Evolutionary conservation across 2,797 vertebrate genomes (phyloP).

Genomic region (Poeciliopsis paucimaculata): DNA sequence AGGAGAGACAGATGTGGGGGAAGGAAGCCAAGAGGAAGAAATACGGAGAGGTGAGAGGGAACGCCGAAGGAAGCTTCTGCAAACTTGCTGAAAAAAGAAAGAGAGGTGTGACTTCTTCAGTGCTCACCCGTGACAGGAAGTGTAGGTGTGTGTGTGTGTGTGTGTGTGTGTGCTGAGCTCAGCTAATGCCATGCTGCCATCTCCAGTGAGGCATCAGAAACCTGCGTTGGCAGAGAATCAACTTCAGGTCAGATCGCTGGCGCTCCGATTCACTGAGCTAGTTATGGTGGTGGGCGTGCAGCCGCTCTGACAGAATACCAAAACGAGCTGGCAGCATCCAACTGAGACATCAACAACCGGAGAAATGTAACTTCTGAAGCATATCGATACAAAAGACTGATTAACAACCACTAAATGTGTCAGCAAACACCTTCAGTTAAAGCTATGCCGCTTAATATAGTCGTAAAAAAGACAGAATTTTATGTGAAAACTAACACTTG

Average conservation of each 20-base stretch:
- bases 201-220: conserved; percentile 64
- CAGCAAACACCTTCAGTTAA: background rate
- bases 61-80: conserved; percentile 40
- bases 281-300: conserved; percentile 49
- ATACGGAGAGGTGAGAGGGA: conserved; percentile 55
- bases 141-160: conserved; percentile 14
- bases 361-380: conserved; percentile 17
- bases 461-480: background rate
- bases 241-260: conserved; percentile 60
- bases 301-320: conserved; percentile 55
- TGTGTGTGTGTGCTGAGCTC: conserved; percentile 52
- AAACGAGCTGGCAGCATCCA: conserved; percentile 29
- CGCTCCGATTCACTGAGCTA: conserved; percentile 44
- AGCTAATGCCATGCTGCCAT: conserved; percentile 62
- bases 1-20: conserved; percentile 11
- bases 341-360: conserved; percentile 9
- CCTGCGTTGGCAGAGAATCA: conserved; percentile 65
- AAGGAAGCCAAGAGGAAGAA: conserved; percentile 26
- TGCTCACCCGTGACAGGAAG: conserved; percentile 29
- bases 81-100: conserved; percentile 7
- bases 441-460: background rate
- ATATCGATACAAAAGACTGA: background rate
- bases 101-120: conserved; percentile 54
- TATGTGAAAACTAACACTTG: conserved; percentile 18
- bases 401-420: background rate